Evolutionary conservation across 35 echinoderm and acorn worm species (phyloP), one percentile per base, ranked within the genome.

Genomic region (Antedon bifida): DNA sequence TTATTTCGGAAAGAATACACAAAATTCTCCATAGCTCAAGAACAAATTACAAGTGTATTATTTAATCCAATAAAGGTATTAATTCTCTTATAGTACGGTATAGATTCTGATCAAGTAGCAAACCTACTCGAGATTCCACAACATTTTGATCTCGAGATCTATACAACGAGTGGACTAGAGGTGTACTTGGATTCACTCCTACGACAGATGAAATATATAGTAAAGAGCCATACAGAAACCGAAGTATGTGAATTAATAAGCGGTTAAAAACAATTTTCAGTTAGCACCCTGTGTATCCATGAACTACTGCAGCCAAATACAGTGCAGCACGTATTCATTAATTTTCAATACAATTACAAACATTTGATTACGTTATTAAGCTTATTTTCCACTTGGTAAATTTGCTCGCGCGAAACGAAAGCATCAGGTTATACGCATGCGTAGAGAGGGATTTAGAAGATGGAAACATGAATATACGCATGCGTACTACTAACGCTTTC

Each of bases 101-200:
- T 85, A 36, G 95, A 99, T n/a, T 89, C 88, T 82, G 95, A 99
- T 33, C 92, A 99, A 76, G 87, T 99, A 23, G 90, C 95, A 75
- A 99, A 99, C 86, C 80, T 99, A 1, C 55, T 99, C 73, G 95
- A 92, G 85, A 99, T 99, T 28, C 95, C 95, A 0, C 95, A 99
- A 46, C 95, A 99, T 77, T 99, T 99, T 81, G 90, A 99, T 32
- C 90, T 99, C 14, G 95, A 99, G 82, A 91, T 99, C 36, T 99
- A 92, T 78, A 99, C 95, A 12, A 99, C 95, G 0, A 99, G 88
- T 77, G 84, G 95, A 33, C 88, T 99, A 17, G 95, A 99, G 76
- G 93, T 92, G 36, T 91, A 99, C 84, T 83, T 99, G 17, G 95
- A 99, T 77, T 82, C 95, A 1, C 88, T 99, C 19, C 76, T 99